Conservation (phyloP, 2,113 vertebrate species). For the Antennarius striatus region DNA sequence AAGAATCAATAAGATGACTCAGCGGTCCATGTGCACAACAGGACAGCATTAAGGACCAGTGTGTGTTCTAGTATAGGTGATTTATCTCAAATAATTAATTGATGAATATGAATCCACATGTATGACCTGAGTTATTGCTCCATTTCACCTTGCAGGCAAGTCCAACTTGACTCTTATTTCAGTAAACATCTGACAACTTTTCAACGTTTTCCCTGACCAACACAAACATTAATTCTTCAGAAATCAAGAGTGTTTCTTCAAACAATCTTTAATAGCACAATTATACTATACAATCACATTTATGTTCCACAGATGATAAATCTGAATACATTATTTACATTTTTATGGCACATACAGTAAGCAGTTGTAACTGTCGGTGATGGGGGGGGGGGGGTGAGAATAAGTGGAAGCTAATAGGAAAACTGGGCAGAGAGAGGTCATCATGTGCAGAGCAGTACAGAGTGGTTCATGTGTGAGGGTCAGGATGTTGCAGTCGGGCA, state of each 20-base stretch:
- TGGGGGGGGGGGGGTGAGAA: constrained; percentile 27
- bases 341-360: constrained; percentile 48
- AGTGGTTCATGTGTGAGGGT: constrained; percentile 38
- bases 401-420: constrained; percentile 19
- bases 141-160: no score
- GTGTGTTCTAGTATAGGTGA: no score
- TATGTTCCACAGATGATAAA: constrained; percentile 54
- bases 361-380: constrained; percentile 33
- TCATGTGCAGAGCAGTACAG: background rate
- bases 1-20: no score
- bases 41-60: no score
- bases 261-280: constrained; percentile 79
- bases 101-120: no score
- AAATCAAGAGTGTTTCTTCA: constrained; percentile 39
- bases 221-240: no score
- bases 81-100: no score
- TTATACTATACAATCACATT: constrained; percentile 71
- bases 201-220: no score
- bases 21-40: no score
- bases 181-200: no score
- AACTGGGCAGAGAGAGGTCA: constrained; percentile 24
- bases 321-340: constrained; percentile 70
- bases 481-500: constrained; percentile 34
- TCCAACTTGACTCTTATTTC: no score
- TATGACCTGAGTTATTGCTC: no score